Evolutionary conservation across 1,140 invertebrate species (phyloP), one percentile per base, ranked within the genome.

Genomic region (Drosophila novamexicana): DNA sequence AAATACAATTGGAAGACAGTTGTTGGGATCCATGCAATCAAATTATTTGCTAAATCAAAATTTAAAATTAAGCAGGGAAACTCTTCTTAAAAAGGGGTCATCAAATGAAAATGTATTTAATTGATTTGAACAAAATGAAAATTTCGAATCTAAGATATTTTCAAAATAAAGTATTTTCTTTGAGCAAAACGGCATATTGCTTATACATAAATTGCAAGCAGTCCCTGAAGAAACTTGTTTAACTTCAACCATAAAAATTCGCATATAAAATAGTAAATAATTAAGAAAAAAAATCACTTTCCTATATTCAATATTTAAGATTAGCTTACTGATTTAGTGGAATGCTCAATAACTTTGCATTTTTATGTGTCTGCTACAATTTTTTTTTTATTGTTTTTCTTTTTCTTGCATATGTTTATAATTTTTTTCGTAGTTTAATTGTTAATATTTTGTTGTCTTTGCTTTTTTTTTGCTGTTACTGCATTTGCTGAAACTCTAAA

Each of bases 1-100:
- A 79, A 79, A 70, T 86, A 79, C 84, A 90, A 77, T 90, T 90
- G 86, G 86, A 90, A 90, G 85, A 90, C 85, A 90, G 86, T 90
- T 79, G 79, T 86, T 79, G 81, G 78, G 66, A 69, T 85, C 58
- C 84, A 80, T 77, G 75, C 70, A 78, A 68, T 56, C 36, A 29
- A 58, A 83, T 82, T 56, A 44, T 66, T 64, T 40, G 65, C 63
- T 16, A 40, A 77, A 40, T 29, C 22, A 10, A 10, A 22, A 45
- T 44, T 2, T 34, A 18, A 47, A 7, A 32, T n/a, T 42, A 22
- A 22, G 37, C 2, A 14, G 47, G n/a, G 50, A 49, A 29, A n/a
- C n/a, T 22, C 4, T 44, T 40, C 9, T 56, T 9, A 9, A 42
- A 32, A 32, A 29, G 39, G 40, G 40, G 1, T 14, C 14, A 42